Base-by-base conservation (phyloP, 2,888 invertebrate species). In the Oxycera nigricornis region DNA sequence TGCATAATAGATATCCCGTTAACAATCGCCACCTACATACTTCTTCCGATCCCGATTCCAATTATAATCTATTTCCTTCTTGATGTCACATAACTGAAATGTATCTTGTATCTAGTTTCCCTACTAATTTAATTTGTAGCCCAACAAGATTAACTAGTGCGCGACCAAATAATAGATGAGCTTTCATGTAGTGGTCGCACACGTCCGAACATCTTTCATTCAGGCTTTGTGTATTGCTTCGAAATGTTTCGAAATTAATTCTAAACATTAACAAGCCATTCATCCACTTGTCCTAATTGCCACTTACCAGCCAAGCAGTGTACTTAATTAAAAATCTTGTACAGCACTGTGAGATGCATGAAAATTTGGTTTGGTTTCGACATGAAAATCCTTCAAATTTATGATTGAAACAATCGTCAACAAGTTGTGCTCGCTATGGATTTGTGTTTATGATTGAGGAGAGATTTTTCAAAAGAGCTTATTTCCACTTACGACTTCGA, bases 161-260 rank as follows among this genome's bases (percentile, higher is more conserved):
- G 28, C 68, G 55, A 20, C 55, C 31, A n/a, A 70, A 70, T 70
- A 70, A 70, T 70, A 52, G 70, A 70, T 70, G 28, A 31, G 22
- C 14, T 31, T 11, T 52, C 70, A 70, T 70, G 55, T 70, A 52
- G 20, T 22, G 20, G 30, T 7, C 55, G 20, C 17, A 11, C n/a
- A 30, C 31, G 35, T 39, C 62, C 14, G 35, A 20, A 28, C 9
- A 70, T 70, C 30, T 9, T 20, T 31, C 70, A 55, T 68, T 68
- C 67, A 28, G 2, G 35, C 35, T 11, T 35, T 35, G 6, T 7
- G 14, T 2, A 46, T 46, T 46, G 17, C 17, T 46, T 7, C 14
- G 17, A 46, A 46, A 7, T 46, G 46, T 46, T 46, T 46, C 6
- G 17, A 46, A 46, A 46, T 46, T 46, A 46, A 46, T 46, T 46